Conservation (phyloP, 2,113 vertebrate genomes). For the Zosterops pallidus region DNA sequence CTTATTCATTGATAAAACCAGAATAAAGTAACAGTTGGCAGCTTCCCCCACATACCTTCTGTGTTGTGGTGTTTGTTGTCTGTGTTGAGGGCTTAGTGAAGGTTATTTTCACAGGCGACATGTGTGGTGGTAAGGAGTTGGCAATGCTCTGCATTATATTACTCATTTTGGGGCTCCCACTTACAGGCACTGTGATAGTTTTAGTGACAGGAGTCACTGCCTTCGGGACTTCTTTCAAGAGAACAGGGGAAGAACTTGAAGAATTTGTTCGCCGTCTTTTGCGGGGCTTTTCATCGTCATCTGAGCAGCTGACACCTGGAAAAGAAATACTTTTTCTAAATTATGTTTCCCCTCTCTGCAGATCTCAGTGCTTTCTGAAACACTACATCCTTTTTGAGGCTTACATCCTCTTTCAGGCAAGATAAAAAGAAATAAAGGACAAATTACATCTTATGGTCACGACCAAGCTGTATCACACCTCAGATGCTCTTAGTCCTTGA, state of each 20-base stretch:
- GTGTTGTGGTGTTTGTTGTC: conserved; percentile 92
- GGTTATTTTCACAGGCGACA: conserved; percentile 99
- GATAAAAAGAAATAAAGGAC: background rate
- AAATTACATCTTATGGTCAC: background rate
- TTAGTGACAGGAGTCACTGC: conserved; percentile 86
- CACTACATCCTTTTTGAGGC: background rate
- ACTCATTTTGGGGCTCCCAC: conserved; percentile 97
- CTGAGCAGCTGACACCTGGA: conserved; percentile 94
- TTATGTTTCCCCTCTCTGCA: background rate
- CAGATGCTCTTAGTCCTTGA: background rate
- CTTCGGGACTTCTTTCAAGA: conserved; percentile 94
- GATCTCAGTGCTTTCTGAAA: background rate
- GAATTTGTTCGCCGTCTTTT: conserved; percentile 95
- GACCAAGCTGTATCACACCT: background rate
- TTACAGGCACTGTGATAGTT: conserved; percentile 89
- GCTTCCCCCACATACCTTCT: conserved; percentile 84
- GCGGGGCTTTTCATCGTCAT: conserved; percentile 98
- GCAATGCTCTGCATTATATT: conserved; percentile 99
- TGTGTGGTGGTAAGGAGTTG: conserved; percentile 95
- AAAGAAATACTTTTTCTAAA: conserved; percentile 5
- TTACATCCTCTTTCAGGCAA: background rate
- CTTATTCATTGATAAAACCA: conserved; percentile 32
- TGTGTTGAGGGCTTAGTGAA: conserved; percentile 97
- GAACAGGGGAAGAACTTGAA: conserved; percentile 91
- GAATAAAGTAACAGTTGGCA: conserved; percentile 40